A percentile compares a stretch with the other conserved stretches of the same genome.
Evolutionary conservation across 2,888 invertebrate species (phyloP).

Genomic region (Hirtodrosophila alboralis): DNA sequence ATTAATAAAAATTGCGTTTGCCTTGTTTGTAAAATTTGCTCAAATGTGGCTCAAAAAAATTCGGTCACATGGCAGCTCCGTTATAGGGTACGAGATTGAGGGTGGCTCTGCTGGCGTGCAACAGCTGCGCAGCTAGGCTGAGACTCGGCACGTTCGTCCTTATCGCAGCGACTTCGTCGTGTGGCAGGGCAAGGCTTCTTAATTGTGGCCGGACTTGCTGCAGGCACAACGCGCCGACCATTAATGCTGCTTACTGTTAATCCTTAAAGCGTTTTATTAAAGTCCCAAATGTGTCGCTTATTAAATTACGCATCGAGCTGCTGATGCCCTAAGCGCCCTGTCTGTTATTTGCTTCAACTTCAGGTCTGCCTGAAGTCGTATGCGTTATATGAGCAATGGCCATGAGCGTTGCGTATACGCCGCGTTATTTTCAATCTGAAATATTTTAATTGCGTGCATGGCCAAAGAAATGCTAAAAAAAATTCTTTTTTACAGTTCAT

Average conservation of each 20-base stretch:
- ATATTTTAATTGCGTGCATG: conserved; percentile 4
- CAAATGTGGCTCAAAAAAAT: conserved; percentile 36
- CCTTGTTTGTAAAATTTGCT: conserved; percentile 10
- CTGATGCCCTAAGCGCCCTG: conserved; percentile 1
- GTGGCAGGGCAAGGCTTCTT: conserved; percentile 23
- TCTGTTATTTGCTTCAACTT: neutral
- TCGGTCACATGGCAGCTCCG: conserved; percentile 5
- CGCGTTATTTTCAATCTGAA: conserved; percentile 21
- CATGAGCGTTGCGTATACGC: conserved; percentile 31
- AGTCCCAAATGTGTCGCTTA: conserved; percentile 35
- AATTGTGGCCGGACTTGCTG: conserved; percentile 41
- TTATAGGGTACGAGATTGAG: neutral
- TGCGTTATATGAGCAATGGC: conserved; percentile 29
- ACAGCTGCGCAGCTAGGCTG: conserved; percentile 64
- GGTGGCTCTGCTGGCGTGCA: conserved; percentile 44
- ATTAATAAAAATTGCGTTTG: neutral
- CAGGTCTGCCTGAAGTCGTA: too few species aligned
- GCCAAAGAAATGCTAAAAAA: conserved; percentile 2
- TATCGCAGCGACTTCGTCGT: too few species aligned
- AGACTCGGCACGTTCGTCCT: conserved; percentile 16
- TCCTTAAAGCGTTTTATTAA: conserved; percentile 25
- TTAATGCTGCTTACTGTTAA: conserved; percentile 37
- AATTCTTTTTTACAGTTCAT: conserved; percentile 32
- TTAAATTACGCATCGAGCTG: conserved; percentile 27
- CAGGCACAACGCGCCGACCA: conserved; percentile 1